Evolutionary conservation across 2,888 invertebrate genomes (phyloP), one percentile per base, ranked within the genome.

Genomic region (Subacronicta megacephala): DNA sequence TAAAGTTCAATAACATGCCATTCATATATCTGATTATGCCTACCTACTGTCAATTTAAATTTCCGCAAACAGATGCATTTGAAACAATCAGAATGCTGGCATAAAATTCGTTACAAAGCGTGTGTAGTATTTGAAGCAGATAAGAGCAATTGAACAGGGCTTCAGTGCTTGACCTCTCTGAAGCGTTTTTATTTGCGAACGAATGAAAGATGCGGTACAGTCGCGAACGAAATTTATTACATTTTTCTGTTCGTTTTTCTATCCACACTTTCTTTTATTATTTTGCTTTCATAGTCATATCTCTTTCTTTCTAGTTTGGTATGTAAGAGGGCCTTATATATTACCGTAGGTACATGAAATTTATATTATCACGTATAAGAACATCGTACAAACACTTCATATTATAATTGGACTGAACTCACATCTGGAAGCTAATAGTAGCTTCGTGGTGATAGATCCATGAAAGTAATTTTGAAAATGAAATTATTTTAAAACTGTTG

Each of bases 101-200:
- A 36, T 42, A 59, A 60, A 45, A 17, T 42, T 58, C 20, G 64
- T 64, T 59, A 54, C 13, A 43, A 23, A 52, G 16, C 46, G 46
- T 51, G 51, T 53, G 42, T 43, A 56, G 55, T 53, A 47, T 71
- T 61, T 65, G 52, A 37, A 53, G 41, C 50, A 47, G 62, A 55
- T 65, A 65, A 72, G 55, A 72, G 62, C 59, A 58, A 69, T 72
- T 66, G 55, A 69, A 51, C 13, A 31, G 36, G 12, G 43, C 62
- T 72, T 72, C 15, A 35, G 33, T 12, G 45, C 66, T 72, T 72
- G 60, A 69, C 62, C 62, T 47, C 16, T 40, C 18, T 47, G 18
- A 43, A 62, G 44, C 17, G 13, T 55, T 72, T 72, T 66, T 66
- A 62, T 69, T 60, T 37, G 57, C 50, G 16, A 44, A 49, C 41